These are phyloP conservation scores for Cyrtodaria siliqua DNA, from an alignment of 2,888 invertebrate genomes.

Conservation along the genomic window DNA sequence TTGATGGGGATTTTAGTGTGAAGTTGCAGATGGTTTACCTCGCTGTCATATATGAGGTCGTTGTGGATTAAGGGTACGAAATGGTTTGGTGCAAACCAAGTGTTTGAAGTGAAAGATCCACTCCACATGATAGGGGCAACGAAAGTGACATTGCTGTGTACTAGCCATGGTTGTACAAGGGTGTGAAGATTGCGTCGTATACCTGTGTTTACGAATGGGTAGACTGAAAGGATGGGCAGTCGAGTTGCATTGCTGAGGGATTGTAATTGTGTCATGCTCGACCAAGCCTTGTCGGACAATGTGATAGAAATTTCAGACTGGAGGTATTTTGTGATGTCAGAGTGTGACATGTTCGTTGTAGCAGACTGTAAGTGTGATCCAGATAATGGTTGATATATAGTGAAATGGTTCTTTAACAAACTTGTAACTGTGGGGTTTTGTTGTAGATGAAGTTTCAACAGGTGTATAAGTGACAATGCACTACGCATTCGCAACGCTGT, in stretches of 20 bases:
- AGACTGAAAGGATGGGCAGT: slow-evolving; percentile 22
- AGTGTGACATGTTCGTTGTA: not conserved
- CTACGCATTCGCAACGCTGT: slow-evolving; percentile 28
- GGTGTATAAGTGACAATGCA: slow-evolving; percentile 22
- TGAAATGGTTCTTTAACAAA: slow-evolving; percentile 15
- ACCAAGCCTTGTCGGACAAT: slow-evolving; percentile 12
- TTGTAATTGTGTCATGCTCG: slow-evolving; percentile 33
- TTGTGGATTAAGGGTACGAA: slow-evolving; percentile 22
- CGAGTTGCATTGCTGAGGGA: slow-evolving; percentile 18
- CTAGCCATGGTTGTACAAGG: not conserved
- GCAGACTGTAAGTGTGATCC: not conserved
- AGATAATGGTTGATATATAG: slow-evolving; percentile 17
- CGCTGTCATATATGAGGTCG: too few species aligned
- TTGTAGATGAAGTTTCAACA: not conserved
- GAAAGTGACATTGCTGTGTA: not conserved
- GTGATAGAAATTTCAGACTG: slow-evolving; percentile 8
- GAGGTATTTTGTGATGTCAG: too few species aligned
- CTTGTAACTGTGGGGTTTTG: not conserved
- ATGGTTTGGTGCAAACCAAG: too few species aligned
- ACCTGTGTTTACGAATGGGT: slow-evolving; percentile 1
- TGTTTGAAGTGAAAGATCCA: too few species aligned
- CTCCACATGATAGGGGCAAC: too few species aligned
- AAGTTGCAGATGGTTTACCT: too few species aligned
- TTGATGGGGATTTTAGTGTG: too few species aligned
- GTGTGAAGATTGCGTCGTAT: too few species aligned